These are phyloP conservation scores for Peribatodes rhomboidaria DNA, from an alignment of 2,888 invertebrate species.

Conservation along the genomic window DNA sequence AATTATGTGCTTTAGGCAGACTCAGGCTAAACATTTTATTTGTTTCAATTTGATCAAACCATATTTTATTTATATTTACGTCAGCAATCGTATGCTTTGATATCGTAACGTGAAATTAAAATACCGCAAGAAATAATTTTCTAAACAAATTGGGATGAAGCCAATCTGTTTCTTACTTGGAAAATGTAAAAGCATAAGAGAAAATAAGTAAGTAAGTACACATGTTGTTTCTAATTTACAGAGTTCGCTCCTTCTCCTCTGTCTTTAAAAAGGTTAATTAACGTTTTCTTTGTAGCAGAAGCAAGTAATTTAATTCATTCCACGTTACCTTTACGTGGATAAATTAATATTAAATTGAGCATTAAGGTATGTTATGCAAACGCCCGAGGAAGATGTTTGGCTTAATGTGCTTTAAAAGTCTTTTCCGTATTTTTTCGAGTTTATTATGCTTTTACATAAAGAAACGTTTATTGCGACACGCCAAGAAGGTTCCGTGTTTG, in stretches of 20 bases:
- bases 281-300: slow-evolving; percentile 31
- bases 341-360: slow-evolving; percentile 32
- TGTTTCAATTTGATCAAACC: too few species aligned
- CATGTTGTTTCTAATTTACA: slow-evolving; percentile 23
- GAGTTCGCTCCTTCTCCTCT: slow-evolving; percentile 10
- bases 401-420: slow-evolving; percentile 25
- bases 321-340: slow-evolving; percentile 24
- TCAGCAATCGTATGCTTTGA: too few species aligned
- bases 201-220: slow-evolving; percentile 14
- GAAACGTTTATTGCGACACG: slow-evolving; percentile 19
- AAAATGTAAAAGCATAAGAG: slow-evolving; percentile 4
- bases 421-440: slow-evolving; percentile 11
- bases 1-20: background rate
- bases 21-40: too few species aligned
- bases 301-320: slow-evolving; percentile 29
- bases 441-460: slow-evolving; percentile 27
- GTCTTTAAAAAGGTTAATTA: slow-evolving; percentile 33
- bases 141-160: slow-evolving; percentile 7
- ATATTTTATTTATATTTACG: too few species aligned
- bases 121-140: background rate
- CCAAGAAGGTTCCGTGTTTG: background rate
- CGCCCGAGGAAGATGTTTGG: slow-evolving; percentile 9
- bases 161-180: background rate
- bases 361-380: slow-evolving; percentile 13
- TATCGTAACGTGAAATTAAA: too few species aligned